Base-by-base conservation (phyloP, 1,140 invertebrate genomes). In the Nasonia giraulti region DNA sequence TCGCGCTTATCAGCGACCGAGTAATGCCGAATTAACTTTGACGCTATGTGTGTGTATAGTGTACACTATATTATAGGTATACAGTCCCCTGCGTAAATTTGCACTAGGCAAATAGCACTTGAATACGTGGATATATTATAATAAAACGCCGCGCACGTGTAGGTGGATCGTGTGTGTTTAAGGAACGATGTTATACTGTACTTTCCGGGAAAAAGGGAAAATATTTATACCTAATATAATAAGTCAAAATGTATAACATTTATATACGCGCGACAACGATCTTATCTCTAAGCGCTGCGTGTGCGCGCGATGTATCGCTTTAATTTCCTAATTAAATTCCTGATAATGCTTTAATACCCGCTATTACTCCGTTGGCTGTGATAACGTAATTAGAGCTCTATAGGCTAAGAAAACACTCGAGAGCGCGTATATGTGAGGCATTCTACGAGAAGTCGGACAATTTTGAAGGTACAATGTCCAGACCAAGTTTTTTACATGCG, bases 321-420 rank as follows among this genome's bases (percentile, higher is more conserved):
- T 33, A 71, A 71, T 33, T 71, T 71, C 14, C 31, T 71, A 71
- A 71, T 71, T 71, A 71, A 71, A 71, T 71, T 71, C 68, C 14
- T 71, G 68, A 71, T 33, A 71, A 33, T 31, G 23, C 10, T 71
- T 71, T 71, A 71, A 71, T 31, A 71, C 12, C 68, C 68, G 10
- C 7, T 17, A n/a, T n/a, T 14, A 71, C 68, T 71, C 8, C 31
- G 17, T 71, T 31, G 10, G 23, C 31, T 71, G 27, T 27, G 68
- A 71, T 71, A 71, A 31, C 27, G 68, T 71, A 71, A 71, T 71
- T 71, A 71, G 68, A 71, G 23, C 40, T 44, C 10, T 44, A 44
- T 44, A 44, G 17, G 55, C 55, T 62, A n/a, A 62, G 55, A 62
- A 62, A 62, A n/a, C 55, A 62, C 55, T 62, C 20, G 14, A 20